Conservation (phyloP, 2,113 vertebrate genomes). For the Ellobius talpinus region DNA sequence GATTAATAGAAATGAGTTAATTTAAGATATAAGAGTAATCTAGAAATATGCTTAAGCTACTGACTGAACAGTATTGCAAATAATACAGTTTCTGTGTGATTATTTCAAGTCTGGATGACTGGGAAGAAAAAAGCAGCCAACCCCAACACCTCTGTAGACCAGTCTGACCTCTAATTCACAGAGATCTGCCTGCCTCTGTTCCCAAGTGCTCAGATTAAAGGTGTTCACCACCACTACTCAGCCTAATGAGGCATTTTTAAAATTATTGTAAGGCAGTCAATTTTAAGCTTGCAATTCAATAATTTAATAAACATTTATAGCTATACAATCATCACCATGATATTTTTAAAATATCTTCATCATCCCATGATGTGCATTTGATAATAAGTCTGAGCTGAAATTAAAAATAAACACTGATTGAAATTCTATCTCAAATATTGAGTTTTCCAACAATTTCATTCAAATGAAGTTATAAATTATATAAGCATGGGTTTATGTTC, state of each 20-base stretch:
- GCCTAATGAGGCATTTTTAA: neutral
- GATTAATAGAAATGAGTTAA: too few relatives aligned
- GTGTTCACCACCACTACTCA: neutral
- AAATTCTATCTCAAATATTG: neutral
- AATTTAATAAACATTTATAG: neutral
- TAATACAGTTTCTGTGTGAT: too few relatives aligned
- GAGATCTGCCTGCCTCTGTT: neutral
- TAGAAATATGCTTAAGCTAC: too few relatives aligned
- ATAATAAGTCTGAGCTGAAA: neutral
- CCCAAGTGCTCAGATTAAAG: neutral
- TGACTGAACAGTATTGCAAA: too few relatives aligned
- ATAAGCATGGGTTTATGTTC: neutral
- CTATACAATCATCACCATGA: neutral
- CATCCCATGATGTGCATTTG: neutral
- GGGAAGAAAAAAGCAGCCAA: too few relatives aligned
- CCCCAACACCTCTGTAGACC: neutral
- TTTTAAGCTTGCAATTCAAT: neutral
- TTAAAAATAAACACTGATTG: neutral
- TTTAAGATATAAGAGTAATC: too few relatives aligned
- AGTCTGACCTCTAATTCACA: neutral
- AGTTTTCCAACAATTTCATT: neutral
- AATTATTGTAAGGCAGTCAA: neutral
- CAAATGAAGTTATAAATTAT: neutral
- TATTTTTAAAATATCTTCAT: neutral
- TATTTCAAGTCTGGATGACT: too few relatives aligned